Percentiles rank a stretch among this genome's conserved stretches.
phyloP scores from a whole-genome alignment of 2,113 vertebrate species.

The Apistogramma diplotaenia region DNA sequence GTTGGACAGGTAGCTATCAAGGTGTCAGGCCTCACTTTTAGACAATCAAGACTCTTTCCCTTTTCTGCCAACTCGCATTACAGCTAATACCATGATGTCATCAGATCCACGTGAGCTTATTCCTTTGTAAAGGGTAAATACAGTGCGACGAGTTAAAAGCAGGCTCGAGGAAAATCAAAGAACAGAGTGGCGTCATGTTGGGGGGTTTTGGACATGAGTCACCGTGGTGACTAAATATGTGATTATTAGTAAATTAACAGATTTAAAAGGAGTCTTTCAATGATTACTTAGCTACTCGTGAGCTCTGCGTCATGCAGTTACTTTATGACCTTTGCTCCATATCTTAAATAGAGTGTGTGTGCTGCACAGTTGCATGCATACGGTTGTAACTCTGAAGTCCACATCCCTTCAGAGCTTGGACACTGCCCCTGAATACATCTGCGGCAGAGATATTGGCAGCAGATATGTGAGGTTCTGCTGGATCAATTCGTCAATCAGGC shows the following conservation, averaged over 20 bases:
- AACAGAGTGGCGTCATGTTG: neutral
- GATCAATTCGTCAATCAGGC: too few relatives aligned
- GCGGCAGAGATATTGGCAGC: neutral
- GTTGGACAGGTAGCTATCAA: constrained; percentile 24
- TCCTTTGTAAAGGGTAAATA: neutral
- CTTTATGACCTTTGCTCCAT: neutral
- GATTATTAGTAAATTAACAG: neutral
- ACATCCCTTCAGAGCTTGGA: neutral
- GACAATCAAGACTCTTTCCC: constrained; percentile 33
- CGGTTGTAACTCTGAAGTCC: neutral
- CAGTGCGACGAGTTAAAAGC: neutral
- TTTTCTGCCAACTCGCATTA: constrained; percentile 29
- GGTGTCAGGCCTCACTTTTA: constrained; percentile 43
- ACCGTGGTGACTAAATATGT: neutral
- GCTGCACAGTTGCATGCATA: neutral
- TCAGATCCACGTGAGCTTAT: neutral
- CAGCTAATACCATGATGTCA: constrained; percentile 35
- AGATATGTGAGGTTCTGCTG: too few relatives aligned
- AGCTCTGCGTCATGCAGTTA: too few relatives aligned
- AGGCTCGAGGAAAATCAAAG: neutral
- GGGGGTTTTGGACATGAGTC: neutral
- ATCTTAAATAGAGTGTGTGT: neutral
- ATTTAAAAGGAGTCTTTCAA: neutral
- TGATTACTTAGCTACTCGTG: too few relatives aligned
- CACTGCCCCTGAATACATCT: fast-evolving